Conservation (phyloP, 2,888 invertebrate species). For the Drosophila acutilabella region DNA sequence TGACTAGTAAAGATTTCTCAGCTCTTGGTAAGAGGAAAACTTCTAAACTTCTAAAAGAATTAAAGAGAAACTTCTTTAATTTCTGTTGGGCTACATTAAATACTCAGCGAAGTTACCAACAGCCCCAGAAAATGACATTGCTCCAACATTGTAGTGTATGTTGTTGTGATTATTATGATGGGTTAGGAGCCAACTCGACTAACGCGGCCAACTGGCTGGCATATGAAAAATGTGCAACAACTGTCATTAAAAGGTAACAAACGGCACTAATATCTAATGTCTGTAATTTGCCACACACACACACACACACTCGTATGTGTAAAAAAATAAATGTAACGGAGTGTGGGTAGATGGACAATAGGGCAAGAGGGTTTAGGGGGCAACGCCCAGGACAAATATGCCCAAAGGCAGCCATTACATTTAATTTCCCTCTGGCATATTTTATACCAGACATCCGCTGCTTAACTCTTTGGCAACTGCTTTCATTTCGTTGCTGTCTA, state of each 20-base stretch:
- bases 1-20: no score
- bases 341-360: not conserved
- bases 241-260: conserved; percentile 44
- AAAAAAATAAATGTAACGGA: not conserved
- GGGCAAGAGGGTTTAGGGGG: not conserved
- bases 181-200: conserved; percentile 3
- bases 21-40: no score
- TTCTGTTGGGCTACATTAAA: no score
- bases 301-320: conserved; percentile 4
- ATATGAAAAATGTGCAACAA: conserved; percentile 43
- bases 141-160: not conserved
- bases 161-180: conserved; percentile 4
- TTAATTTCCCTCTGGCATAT: conserved; percentile 58
- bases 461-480: conserved; percentile 38
- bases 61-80: no score
- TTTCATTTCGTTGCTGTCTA: conserved; percentile 19
- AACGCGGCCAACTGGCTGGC: conserved; percentile 27
- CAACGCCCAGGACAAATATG: conserved; percentile 23
- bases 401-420: conserved; percentile 39
- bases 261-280: conserved; percentile 36
- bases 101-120: not conserved
- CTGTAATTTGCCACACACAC: conserved; percentile 24
- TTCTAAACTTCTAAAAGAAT: no score
- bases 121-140: not conserved
- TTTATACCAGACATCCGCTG: conserved; percentile 40